These are phyloP conservation scores for Marronus borbonicus DNA, from an alignment of 2,888 invertebrate genomes.

Conservation along the genomic window DNA sequence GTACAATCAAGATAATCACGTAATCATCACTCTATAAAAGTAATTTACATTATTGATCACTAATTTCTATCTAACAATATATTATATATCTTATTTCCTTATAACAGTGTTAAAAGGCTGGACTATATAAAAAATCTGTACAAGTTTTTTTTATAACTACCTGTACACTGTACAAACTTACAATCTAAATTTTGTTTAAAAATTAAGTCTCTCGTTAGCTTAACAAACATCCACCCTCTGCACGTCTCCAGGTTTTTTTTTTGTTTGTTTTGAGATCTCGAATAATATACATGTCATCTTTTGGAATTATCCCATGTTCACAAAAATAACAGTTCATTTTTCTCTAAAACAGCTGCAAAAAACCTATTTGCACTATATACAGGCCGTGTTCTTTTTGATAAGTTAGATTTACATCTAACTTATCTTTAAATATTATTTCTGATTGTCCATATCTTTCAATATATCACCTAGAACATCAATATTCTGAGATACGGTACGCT, in stretches of 20 bases:
- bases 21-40: conserved; percentile 39
- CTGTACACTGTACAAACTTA: conserved; percentile 56
- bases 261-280: conserved; percentile 25
- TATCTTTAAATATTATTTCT: conserved; percentile 55
- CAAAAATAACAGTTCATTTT: conserved; percentile 18
- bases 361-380: conserved; percentile 54
- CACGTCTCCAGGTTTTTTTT: neutral
- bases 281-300: conserved; percentile 13
- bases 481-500: conserved; percentile 60
- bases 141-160: conserved; percentile 55
- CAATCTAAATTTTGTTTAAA: conserved; percentile 25
- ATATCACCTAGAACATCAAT: conserved; percentile 69
- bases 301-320: neutral
- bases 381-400: conserved; percentile 4
- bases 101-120: conserved; percentile 65
- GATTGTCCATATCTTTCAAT: conserved; percentile 68
- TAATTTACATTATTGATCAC: conserved; percentile 48
- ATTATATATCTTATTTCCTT: conserved; percentile 63
- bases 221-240: neutral
- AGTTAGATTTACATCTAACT: conserved; percentile 50
- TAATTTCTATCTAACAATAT: conserved; percentile 61
- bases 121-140: conserved; percentile 64
- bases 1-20: neutral
- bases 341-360: conserved; percentile 38
- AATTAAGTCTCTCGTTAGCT: conserved; percentile 37